Percentiles rank a stretch among this genome's conserved stretches.
Conservation (phyloP, 2,113 vertebrate genomes). For the Notechis scutatus region DNA sequence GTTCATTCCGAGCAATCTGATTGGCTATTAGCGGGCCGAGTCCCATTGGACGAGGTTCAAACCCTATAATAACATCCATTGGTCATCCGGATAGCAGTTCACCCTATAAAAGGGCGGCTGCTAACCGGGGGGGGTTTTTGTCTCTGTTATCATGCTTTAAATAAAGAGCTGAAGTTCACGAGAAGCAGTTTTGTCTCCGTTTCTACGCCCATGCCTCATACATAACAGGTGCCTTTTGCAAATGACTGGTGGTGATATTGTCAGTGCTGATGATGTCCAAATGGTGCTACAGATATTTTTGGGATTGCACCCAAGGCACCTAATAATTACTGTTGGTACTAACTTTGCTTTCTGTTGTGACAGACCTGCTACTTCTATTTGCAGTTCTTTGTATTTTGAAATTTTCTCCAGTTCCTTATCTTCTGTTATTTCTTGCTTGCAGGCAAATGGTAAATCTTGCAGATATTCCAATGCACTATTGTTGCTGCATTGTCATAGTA, state of each 20-base stretch:
- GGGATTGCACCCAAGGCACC: not conserved
- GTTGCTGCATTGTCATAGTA: not conserved
- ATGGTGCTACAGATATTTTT: not conserved
- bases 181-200: too few relatives aligned
- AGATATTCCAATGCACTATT: not conserved
- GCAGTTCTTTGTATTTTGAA: not conserved
- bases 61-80: too few relatives aligned
- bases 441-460: not conserved
- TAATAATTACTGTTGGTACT: not conserved
- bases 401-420: not conserved
- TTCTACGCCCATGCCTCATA: too few relatives aligned
- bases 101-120: too few relatives aligned
- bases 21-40: too few relatives aligned
- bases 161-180: too few relatives aligned
- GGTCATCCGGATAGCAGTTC: too few relatives aligned
- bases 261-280: not conserved
- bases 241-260: not conserved
- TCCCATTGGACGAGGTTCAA: too few relatives aligned
- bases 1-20: too few relatives aligned
- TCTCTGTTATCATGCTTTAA: too few relatives aligned
- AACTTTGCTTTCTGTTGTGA: not conserved
- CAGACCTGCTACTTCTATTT: not conserved
- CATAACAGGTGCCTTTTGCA: not conserved
- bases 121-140: too few relatives aligned
- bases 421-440: not conserved